These are phyloP conservation scores for Ophion obscuratus DNA, from an alignment of 2,888 invertebrate species.

Conservation along the genomic window DNA sequence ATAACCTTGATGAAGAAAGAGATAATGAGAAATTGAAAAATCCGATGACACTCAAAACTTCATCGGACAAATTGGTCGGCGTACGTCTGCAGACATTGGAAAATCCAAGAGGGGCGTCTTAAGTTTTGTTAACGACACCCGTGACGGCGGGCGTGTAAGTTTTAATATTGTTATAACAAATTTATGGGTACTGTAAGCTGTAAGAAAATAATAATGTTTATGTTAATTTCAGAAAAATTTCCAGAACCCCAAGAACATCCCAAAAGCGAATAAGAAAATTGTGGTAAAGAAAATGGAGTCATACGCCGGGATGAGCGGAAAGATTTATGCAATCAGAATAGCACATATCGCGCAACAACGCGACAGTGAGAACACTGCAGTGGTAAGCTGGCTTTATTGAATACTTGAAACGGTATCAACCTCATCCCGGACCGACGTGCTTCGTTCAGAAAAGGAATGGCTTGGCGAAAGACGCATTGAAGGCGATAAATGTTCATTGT, in stretches of 20 bases:
- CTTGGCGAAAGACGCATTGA: constrained; percentile 39
- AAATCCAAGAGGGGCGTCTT: constrained; percentile 22
- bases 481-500: constrained; percentile 38
- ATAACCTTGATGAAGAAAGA: constrained; percentile 13
- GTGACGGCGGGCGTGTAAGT: constrained; percentile 11
- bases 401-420: constrained; percentile 36
- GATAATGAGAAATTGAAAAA: constrained; percentile 24
- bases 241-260: constrained; percentile 30
- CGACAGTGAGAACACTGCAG: constrained; percentile 14
- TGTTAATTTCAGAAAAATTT: constrained; percentile 31
- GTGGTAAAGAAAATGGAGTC: constrained; percentile 22
- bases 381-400: constrained; percentile 34
- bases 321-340: constrained; percentile 8
- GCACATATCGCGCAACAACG: constrained; percentile 24
- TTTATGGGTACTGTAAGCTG: constrained; percentile 26
- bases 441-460: constrained; percentile 31
- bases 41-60: constrained; percentile 11
- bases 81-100: constrained; percentile 20
- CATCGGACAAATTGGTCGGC: constrained; percentile 33
- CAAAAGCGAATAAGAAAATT: constrained; percentile 28
- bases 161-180: constrained; percentile 25
- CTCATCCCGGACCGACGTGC: constrained; percentile 36
- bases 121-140: constrained; percentile 16
- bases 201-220: constrained; percentile 33
- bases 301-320: constrained; percentile 9